phyloP scores from a whole-genome alignment of 2,797 vertebrate genomes.

The Scleropages formosus region DNA sequence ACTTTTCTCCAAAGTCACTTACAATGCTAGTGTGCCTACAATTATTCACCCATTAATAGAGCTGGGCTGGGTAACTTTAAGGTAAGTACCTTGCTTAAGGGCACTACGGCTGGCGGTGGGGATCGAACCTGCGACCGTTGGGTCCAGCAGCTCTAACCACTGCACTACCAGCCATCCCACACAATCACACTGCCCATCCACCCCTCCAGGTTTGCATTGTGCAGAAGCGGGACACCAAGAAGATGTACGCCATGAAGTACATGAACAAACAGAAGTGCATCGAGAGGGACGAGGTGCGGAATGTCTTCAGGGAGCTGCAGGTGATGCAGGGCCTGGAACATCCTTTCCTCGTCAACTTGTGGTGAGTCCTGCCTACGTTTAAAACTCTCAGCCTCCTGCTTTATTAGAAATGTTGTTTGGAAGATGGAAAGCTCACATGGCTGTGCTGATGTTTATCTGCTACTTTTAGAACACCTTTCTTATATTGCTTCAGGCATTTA shows the following conservation, averaged over 20 bases:
- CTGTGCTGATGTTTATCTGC: slow-evolving; percentile 14
- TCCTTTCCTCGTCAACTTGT: slow-evolving; percentile 94
- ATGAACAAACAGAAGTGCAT: slow-evolving; percentile 97
- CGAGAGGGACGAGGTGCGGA: slow-evolving; percentile 92
- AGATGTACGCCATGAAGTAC: slow-evolving; percentile 99
- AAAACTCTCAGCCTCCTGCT: background rate
- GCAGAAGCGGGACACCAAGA: slow-evolving; percentile 96
- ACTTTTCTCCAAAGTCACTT: no score
- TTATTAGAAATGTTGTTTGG: slow-evolving; percentile 13
- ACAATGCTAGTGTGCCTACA: no score
- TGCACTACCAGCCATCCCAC: no score
- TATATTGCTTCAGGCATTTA: background rate
- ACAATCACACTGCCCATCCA: background rate
- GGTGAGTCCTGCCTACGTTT: slow-evolving; percentile 68
- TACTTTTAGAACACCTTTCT: slow-evolving; percentile 7
- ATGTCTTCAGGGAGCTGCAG: slow-evolving; percentile 95
- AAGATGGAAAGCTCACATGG: slow-evolving; percentile 10
- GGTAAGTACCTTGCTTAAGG: no score
- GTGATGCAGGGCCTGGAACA: slow-evolving; percentile 97
- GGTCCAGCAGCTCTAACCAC: no score
- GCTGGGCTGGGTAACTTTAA: no score
- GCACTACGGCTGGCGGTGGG: no score
- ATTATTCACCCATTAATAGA: no score
- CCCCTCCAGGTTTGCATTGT: slow-evolving; percentile 87
- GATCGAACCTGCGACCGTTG: no score